Evolutionary conservation across 2,888 invertebrate species (phyloP).

Genomic region (Sabatieria punctata): DNA sequence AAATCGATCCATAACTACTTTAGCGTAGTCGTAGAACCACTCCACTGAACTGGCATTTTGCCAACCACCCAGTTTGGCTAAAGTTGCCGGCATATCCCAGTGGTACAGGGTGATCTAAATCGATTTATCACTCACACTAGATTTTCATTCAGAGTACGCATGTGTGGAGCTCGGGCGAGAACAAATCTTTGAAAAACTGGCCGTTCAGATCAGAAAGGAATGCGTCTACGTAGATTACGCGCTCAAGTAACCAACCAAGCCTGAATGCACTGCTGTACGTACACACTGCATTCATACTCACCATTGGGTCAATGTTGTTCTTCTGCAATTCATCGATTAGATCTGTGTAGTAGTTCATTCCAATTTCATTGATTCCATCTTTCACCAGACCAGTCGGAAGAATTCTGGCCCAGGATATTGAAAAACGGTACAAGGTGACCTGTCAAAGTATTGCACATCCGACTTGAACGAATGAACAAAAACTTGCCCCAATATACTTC

Average conservation of each 20-base stretch:
- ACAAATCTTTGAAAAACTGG: too few species aligned
- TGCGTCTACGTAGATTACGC: too few species aligned
- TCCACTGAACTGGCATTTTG: conserved; percentile 19
- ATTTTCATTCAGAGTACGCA: too few species aligned
- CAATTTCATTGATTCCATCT: conserved; percentile 48
- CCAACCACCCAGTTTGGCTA: conserved; percentile 30
- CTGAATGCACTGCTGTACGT: too few species aligned
- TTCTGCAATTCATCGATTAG: conserved; percentile 50
- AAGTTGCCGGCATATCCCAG: background rate
- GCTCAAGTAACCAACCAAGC: too few species aligned
- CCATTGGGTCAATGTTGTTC: conserved; percentile 41
- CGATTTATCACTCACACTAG: too few species aligned
- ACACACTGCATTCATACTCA: conserved; percentile 45
- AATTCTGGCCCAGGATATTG: conserved; percentile 51
- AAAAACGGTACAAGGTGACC: conserved; percentile 23
- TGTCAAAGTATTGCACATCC: background rate
- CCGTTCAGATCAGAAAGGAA: too few species aligned
- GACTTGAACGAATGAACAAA: background rate
- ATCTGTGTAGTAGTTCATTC: conserved; percentile 55
- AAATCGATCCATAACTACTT: conserved; percentile 26
- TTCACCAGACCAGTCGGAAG: too few species aligned
- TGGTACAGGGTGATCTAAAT: background rate
- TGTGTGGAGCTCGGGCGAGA: too few species aligned
- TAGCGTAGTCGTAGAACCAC: conserved; percentile 30
- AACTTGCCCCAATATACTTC: conserved; percentile 37